phyloP scores from a whole-genome alignment of 2,888 invertebrate species.

The Ornithoptera priamus region DNA sequence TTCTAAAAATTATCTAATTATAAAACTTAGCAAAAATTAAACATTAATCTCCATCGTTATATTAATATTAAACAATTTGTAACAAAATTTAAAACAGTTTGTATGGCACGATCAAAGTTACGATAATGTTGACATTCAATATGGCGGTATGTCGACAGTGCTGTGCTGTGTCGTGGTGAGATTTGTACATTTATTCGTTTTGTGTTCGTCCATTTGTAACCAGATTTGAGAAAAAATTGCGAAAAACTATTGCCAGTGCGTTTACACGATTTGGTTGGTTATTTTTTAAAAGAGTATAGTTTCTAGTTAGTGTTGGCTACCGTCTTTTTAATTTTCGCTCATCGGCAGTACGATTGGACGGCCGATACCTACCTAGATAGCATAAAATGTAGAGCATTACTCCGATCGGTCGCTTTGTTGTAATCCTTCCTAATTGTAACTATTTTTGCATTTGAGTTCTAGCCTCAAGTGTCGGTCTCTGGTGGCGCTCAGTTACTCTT shows the following conservation, averaged over 20 bases:
- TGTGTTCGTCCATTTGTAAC: conserved; percentile 49
- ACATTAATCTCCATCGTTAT: conserved; percentile 12
- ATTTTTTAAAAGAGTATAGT: conserved; percentile 27
- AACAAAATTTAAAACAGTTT: conserved; percentile 39
- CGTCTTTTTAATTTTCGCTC: conserved; percentile 61
- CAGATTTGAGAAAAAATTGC: conserved; percentile 43
- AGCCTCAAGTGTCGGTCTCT: conserved; percentile 8
- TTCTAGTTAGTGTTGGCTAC: conserved; percentile 36
- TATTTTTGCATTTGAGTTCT: conserved; percentile 36
- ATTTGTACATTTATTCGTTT: conserved; percentile 74
- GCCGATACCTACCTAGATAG: conserved; percentile 62
- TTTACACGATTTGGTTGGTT: conserved; percentile 20
- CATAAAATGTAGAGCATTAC: conserved; percentile 58
- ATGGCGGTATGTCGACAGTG: conserved; percentile 98
- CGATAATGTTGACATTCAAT: conserved; percentile 89
- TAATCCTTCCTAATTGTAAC: conserved; percentile 37
- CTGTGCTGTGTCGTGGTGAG: conserved; percentile 98
- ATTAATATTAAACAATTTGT: conserved; percentile 13
- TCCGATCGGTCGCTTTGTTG: conserved; percentile 49
- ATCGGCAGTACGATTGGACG: conserved; percentile 57
- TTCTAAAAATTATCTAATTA: conserved; percentile 58
- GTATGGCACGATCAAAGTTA: conserved; percentile 63
- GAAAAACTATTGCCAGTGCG: conserved; percentile 43
- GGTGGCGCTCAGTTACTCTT: conserved; percentile 31
- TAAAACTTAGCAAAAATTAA: conserved; percentile 36